Conservation (phyloP, 1,140 invertebrate species). For the Goniozus legneri region DNA sequence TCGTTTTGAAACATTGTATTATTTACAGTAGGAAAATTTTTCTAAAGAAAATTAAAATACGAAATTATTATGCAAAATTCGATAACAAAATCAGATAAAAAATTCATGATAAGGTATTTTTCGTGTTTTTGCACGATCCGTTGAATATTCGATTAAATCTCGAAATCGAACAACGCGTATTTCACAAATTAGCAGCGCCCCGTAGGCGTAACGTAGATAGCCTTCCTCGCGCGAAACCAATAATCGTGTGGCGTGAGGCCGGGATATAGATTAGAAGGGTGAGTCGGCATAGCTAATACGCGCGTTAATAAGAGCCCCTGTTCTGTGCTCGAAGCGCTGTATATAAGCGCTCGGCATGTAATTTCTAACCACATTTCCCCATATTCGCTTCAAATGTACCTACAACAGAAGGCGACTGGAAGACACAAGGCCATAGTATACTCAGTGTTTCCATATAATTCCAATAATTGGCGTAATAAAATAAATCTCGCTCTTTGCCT, state of each 20-base stretch:
- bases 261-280: slow-evolving; percentile 51
- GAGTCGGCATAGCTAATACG: slow-evolving; percentile 48
- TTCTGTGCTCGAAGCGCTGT: slow-evolving; percentile 38
- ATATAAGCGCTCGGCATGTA: slow-evolving; percentile 42
- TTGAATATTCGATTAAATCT: too few relatives aligned
- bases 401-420: slow-evolving; percentile 26
- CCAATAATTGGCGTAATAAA: neutral
- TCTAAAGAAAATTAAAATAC: too few relatives aligned
- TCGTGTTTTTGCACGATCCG: too few relatives aligned
- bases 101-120: too few relatives aligned
- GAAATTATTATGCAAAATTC: too few relatives aligned
- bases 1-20: too few relatives aligned
- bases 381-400: slow-evolving; percentile 40
- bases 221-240: slow-evolving; percentile 48
- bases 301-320: slow-evolving; percentile 46
- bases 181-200: slow-evolving; percentile 36
- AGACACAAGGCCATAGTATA: slow-evolving; percentile 18
- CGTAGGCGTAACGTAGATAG: slow-evolving; percentile 44
- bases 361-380: slow-evolving; percentile 47
- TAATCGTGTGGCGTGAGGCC: slow-evolving; percentile 43
- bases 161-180: slow-evolving; percentile 24
- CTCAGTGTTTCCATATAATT: neutral
- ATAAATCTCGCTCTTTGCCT: too few relatives aligned
- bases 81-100: too few relatives aligned
- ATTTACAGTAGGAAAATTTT: too few relatives aligned